Evolutionary conservation across 2,888 invertebrate species (phyloP), one percentile per base, ranked within the genome.

Genomic region (Oscheius sp.): DNA sequence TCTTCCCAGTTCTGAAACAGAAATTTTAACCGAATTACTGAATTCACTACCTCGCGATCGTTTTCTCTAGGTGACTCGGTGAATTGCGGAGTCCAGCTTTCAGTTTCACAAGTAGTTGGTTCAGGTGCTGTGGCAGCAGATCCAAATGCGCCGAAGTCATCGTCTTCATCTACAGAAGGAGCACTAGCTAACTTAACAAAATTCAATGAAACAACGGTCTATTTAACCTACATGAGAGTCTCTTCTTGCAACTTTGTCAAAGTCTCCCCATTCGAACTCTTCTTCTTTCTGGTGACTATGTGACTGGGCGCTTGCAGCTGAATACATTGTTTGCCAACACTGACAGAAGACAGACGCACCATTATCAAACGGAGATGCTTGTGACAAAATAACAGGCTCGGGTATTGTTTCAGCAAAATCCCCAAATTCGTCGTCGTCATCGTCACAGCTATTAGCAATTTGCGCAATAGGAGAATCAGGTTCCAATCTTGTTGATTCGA

Each of bases 251-350:
- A 63, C 65, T 13, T 35, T 63, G 53, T 85, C 86, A 66, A 86
- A 86, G 53, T 81, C 86, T 57, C 85, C 86, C 79, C 86, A 86
- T 2, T 86, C 86, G 60, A 84, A 83, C 62, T 84, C 84, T 4
- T 84, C 85, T 47, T 75, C 76, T 11, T 74, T 75, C 3, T 4
- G 55, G 70, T 73, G 21, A 70, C 47, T 11, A 70, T 53, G 63
- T 58, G 42, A 47, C 13, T 3, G 55, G 11, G 57, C 42, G 42
- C 42, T 42, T 42, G 58, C 57, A 55, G 70, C 55, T 53, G 55
- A 37, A 55, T 58, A 57, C 11, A 21, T 21, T 35, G 42, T 70
- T 58, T 66, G 60, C 13, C 37, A 33, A 60, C n/a, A 35, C 13
- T 37, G n/a, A 60, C 37, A 37, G 35, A 50, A 51, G 51, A 32